These are phyloP conservation scores for Trichechus manatus DNA, from an alignment of 2,113 vertebrate genomes.

Conservation along the genomic window DNA sequence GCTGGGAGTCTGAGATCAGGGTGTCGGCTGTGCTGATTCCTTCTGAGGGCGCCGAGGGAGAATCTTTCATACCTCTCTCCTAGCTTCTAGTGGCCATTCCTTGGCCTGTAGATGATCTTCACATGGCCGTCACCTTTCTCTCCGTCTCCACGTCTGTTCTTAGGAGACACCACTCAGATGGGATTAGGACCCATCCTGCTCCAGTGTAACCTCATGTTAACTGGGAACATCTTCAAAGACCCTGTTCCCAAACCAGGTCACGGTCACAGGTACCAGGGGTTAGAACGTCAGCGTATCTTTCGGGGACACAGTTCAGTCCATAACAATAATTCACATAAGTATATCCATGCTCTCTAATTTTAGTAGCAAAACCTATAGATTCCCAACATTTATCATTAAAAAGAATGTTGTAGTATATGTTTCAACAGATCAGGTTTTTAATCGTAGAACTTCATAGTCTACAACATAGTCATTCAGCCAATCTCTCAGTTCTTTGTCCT, in stretches of 20 bases:
- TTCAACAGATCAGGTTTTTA: background rate
- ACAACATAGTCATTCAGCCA: background rate
- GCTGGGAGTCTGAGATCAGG: background rate
- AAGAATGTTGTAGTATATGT: background rate
- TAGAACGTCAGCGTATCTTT: background rate
- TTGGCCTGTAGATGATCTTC: background rate
- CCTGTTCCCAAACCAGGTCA: background rate
- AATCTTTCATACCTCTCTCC: background rate
- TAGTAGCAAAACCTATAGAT: constrained; percentile 1
- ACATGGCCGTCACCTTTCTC: too few relatives aligned
- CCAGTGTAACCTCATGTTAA: background rate
- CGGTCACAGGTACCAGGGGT: background rate
- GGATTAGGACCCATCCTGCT: background rate
- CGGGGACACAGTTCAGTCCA: background rate
- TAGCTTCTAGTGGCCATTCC: background rate
- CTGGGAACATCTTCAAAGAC: background rate
- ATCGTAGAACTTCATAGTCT: background rate
- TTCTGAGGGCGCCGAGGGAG: background rate
- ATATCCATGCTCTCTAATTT: background rate
- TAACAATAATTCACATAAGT: background rate
- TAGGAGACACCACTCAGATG: background rate
- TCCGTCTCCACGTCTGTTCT: background rate
- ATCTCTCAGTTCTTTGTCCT: constrained; percentile 5
- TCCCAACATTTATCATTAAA: background rate
- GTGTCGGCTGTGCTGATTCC: too few relatives aligned